phyloP scores from a whole-genome alignment of 2,797 vertebrate genomes.

The Oreochromis mossambicus region DNA sequence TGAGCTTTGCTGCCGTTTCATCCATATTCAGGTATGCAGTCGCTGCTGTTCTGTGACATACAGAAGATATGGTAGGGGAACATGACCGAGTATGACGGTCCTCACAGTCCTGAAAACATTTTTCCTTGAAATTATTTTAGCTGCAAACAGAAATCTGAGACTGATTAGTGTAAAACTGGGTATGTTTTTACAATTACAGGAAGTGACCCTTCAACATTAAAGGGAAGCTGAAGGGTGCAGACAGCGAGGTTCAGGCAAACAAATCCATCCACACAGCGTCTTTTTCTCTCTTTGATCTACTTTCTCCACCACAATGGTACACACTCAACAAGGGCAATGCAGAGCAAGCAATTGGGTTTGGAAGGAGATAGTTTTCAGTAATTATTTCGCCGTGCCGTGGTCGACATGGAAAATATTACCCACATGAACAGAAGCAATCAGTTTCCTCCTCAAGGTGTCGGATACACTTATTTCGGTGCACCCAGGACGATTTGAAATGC shows the following conservation, averaged over 20 bases:
- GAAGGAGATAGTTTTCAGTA: slow-evolving; percentile 38
- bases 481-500: slow-evolving; percentile 55
- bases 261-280: not conserved
- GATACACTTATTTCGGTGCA: slow-evolving; percentile 49
- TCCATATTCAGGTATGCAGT: not conserved
- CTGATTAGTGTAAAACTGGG: not conserved
- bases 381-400: slow-evolving; percentile 24
- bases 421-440: slow-evolving; percentile 65
- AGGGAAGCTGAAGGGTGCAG: not conserved
- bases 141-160: not conserved
- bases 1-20: not conserved
- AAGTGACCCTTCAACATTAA: not conserved
- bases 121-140: not conserved
- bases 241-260: not conserved
- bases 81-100: not conserved
- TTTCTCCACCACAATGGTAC: not conserved
- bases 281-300: not conserved
- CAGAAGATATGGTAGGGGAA: not conserved
- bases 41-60: not conserved
- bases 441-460: slow-evolving; percentile 62
- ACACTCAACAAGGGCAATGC: not conserved
- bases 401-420: slow-evolving; percentile 46
- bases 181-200: not conserved
- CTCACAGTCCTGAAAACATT: too few species aligned
- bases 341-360: slow-evolving; percentile 18